phyloP scores from a whole-genome alignment of 2,888 invertebrate species.

The Pollenia labialis region DNA sequence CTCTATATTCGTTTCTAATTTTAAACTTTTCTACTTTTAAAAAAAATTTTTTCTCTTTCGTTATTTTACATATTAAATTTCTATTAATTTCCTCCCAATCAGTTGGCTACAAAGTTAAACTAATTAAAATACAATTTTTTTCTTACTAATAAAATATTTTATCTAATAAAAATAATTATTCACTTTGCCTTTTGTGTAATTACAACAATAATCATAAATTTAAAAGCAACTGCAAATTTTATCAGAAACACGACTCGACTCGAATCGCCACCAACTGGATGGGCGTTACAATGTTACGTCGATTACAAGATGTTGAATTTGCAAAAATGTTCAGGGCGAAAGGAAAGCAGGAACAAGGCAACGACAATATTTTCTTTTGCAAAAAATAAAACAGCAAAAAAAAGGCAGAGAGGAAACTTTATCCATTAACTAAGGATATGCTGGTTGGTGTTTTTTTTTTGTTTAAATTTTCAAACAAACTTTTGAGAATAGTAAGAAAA shows the following conservation, averaged over 20 bases:
- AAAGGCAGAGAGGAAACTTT: conserved; percentile 40
- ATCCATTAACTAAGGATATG: conserved; percentile 59
- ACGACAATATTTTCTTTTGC: conserved; percentile 22
- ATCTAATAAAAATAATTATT: conserved; percentile 40
- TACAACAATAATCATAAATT: conserved; percentile 69
- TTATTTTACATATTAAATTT: too few relatives aligned
- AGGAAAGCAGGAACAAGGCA: background rate
- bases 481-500: conserved; percentile 33
- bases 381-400: background rate
- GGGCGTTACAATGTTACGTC: conserved; percentile 28
- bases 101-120: conserved; percentile 14
- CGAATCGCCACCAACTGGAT: background rate
- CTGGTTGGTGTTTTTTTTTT: conserved; percentile 33
- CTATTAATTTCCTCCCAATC: background rate
- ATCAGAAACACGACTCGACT: background rate
- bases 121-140: conserved; percentile 17
- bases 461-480: conserved; percentile 47
- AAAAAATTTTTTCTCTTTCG: too few relatives aligned
- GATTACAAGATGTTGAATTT: conserved; percentile 57
- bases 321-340: background rate
- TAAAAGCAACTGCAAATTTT: conserved; percentile 33
- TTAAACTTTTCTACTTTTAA: too few relatives aligned
- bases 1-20: too few relatives aligned
- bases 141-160: background rate
- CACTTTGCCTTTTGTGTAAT: conserved; percentile 38